Evolutionary conservation across 2,113 vertebrate species (phyloP).

Genomic region (Balaeniceps rex): DNA sequence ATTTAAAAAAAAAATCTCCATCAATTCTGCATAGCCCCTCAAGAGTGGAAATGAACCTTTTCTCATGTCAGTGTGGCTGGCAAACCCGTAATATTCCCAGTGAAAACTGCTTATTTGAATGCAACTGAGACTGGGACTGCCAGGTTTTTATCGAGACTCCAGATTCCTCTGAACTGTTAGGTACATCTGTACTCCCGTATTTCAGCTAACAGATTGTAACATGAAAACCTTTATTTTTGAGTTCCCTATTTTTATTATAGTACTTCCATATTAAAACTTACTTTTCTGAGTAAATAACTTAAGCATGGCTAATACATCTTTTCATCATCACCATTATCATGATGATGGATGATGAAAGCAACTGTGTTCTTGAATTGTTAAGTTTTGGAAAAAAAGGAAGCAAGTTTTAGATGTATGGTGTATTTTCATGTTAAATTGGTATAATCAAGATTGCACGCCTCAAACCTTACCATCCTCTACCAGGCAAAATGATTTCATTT

Average conservation of each 20-base stretch:
- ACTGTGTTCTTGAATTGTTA: background rate
- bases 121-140: background rate
- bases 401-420: background rate
- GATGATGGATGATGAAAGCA: background rate
- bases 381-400: background rate
- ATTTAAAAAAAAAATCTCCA: background rate
- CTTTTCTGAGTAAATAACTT: background rate
- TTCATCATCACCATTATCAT: background rate
- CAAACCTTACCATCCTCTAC: background rate
- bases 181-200: background rate
- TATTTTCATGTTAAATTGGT: background rate
- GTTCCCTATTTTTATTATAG: background rate
- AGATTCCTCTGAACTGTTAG: background rate
- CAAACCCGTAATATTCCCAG: background rate
- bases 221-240: background rate
- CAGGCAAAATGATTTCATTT: background rate
- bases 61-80: background rate
- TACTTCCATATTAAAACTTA: background rate
- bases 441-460: background rate
- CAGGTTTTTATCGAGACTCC: background rate
- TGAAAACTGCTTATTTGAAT: background rate
- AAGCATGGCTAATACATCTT: background rate
- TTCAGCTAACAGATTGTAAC: background rate
- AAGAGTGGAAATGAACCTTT: background rate
- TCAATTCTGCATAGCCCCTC: background rate